phyloP scores from a whole-genome alignment of 2,888 invertebrate species.

The Sceliomorpha sp. region DNA sequence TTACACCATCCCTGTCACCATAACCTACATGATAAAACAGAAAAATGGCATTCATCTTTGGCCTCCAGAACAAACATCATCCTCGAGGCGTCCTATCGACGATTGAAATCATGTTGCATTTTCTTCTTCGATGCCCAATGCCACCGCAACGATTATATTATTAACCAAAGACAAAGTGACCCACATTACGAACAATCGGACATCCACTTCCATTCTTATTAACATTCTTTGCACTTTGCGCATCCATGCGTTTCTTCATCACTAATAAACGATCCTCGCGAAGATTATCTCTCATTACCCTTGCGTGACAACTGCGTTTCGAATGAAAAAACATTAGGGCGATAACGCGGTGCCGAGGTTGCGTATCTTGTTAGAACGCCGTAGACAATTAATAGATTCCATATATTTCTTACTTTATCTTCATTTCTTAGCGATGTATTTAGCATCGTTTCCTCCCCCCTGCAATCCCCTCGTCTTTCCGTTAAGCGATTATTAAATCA shows the following conservation, averaged over 20 bases:
- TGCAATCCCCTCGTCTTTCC: slow-evolving; percentile 5
- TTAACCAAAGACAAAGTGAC: slow-evolving; percentile 35
- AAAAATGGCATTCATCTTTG: slow-evolving; percentile 17
- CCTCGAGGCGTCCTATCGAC: slow-evolving; percentile 10
- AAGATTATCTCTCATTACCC: slow-evolving; percentile 33
- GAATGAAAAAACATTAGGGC: slow-evolving; percentile 43
- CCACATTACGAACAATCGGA: slow-evolving; percentile 48
- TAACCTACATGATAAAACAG: slow-evolving; percentile 18
- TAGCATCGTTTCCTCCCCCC: slow-evolving; percentile 18
- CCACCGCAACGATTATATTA: slow-evolving; percentile 20
- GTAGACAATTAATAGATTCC: slow-evolving; percentile 34
- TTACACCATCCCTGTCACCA: slow-evolving; percentile 23
- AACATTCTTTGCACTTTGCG: slow-evolving; percentile 47
- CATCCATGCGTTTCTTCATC: slow-evolving; percentile 50
- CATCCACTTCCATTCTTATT: slow-evolving; percentile 37
- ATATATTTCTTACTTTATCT: slow-evolving; percentile 17
- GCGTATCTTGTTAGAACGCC: background rate
- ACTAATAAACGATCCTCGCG: slow-evolving; percentile 37
- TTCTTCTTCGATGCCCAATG: slow-evolving; percentile 20
- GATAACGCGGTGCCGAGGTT: slow-evolving; percentile 20
- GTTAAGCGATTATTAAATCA: slow-evolving; percentile 37
- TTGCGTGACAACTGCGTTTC: slow-evolving; percentile 45
- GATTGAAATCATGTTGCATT: slow-evolving; percentile 17
- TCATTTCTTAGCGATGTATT: slow-evolving; percentile 16
- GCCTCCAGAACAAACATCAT: slow-evolving; percentile 22